Conservation (phyloP, 2,113 vertebrate species). For the Choloepus hoffmanni region DNA sequence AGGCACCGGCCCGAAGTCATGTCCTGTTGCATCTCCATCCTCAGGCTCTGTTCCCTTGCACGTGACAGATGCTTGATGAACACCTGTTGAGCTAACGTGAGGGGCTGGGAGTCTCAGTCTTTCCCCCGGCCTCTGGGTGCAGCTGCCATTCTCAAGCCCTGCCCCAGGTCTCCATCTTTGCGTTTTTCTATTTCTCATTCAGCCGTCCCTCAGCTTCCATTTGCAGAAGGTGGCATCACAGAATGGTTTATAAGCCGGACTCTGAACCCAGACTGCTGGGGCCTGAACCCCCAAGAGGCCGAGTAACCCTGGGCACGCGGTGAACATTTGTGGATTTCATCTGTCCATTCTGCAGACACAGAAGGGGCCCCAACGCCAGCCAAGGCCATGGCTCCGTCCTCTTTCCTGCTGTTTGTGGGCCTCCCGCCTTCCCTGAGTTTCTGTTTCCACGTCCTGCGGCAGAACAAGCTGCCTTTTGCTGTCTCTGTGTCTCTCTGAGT, state of each 20-base stretch:
- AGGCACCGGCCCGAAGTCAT: background rate
- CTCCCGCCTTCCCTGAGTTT: background rate
- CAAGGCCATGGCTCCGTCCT: background rate
- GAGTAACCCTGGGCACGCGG: background rate
- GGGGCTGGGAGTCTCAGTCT: background rate
- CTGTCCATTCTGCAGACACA: background rate
- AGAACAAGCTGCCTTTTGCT: background rate
- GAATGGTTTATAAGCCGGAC: background rate
- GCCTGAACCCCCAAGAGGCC: background rate
- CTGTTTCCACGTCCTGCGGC: background rate
- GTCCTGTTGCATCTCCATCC: background rate
- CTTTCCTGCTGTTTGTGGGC: background rate
- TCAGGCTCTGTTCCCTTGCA: background rate
- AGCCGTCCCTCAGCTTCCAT: background rate
- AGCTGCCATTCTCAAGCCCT: too few relatives aligned
- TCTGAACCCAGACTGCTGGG: background rate
- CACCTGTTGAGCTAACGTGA: fast-evolving
- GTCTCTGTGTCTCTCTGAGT: background rate
- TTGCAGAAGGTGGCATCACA: background rate
- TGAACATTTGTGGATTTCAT: background rate
- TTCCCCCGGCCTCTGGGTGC: background rate
- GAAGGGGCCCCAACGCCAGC: fast-evolving
- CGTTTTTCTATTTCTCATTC: background rate
- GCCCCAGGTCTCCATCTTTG: background rate
- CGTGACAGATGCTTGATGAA: background rate